A percentile compares a stretch with the other conserved stretches of the same genome.
Conservation (phyloP, 1,140 invertebrate genomes). For the Rhyzopertha dominica region DNA sequence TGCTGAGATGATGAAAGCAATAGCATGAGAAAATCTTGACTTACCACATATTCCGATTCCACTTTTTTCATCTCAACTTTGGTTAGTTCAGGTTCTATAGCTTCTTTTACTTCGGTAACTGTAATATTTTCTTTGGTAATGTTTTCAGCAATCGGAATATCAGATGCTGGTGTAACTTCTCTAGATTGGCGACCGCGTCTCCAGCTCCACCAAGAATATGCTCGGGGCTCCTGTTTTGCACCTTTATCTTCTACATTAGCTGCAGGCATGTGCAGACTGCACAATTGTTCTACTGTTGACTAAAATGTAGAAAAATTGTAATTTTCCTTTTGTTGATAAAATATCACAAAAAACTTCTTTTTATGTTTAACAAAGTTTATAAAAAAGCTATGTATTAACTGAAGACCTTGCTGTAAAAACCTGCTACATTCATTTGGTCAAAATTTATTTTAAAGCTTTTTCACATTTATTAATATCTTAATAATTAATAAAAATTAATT, state of each 20-base stretch:
- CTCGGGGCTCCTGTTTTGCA: constrained; percentile 37
- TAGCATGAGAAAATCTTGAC: constrained; percentile 1
- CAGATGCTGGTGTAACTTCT: constrained; percentile 43
- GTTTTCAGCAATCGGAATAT: constrained; percentile 36
- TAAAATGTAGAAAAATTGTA: constrained; percentile 21
- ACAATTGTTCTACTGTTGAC: constrained; percentile 44
- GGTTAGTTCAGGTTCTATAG: not conserved
- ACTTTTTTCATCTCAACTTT: not conserved
- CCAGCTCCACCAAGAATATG: constrained; percentile 70
- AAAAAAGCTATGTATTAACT: too few species aligned
- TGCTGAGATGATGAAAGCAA: too few species aligned
- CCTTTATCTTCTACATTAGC: constrained; percentile 30
- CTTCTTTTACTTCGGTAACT: constrained; percentile 21
- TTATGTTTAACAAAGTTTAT: too few species aligned
- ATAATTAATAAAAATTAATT: too few species aligned
- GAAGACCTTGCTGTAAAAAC: too few species aligned
- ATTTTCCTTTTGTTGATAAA: too few species aligned
- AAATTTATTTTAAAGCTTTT: too few species aligned
- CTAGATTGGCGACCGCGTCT: constrained; percentile 50
- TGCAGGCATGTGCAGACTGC: constrained; percentile 46
- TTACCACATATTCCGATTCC: constrained; percentile 3
- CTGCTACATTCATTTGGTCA: too few species aligned
- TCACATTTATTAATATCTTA: too few species aligned
- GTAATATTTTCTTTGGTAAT: constrained; percentile 22
- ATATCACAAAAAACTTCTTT: too few species aligned